Evolutionary conservation across 2,888 invertebrate species (phyloP), one percentile per base, ranked within the genome.

Genomic region (Ormia ochracea): DNA sequence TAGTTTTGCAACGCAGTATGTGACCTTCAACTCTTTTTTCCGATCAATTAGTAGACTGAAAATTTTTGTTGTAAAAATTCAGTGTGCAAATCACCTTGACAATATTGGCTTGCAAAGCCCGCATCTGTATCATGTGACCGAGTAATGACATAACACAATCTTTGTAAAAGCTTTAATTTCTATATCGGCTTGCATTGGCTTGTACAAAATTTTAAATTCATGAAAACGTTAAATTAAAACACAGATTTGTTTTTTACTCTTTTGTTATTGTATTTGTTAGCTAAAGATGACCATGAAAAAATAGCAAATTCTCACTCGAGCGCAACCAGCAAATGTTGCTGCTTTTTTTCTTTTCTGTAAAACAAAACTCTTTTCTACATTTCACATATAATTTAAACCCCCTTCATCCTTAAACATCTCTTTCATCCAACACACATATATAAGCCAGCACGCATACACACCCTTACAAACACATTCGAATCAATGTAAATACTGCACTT

Each of bases 261-360:
- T 38, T 54, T 54, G 31, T 68, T 61, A 36, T 19, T 36, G 38
- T 38, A 50, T 63, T 74, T 78, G 78, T 68, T 69, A 69, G 69
- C 61, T 58, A 61, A 76, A 80, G 76, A 72, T 80, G 80, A 80
- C 76, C 80, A 80, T 80, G 80, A 80, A 80, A 79, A 76, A 76
- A 80, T 76, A 76, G 72, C 80, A 76, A 80, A 80, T 76, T 80
- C 72, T 76, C 76, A 80, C 58, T 80, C 80, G 76, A 80, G 80
- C 80, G 76, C 66, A 80, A 56, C 79, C 70, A 80, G n/a, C 66
- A 72, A 75, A 79, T 76, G 61, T 26, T 65, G n/a, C n/a, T n/a
- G n/a, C 26, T 45, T 72, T 70, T 38, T 63, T 63, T 73, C 26
- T 54, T 65, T 63, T 54, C 41, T 50, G 23, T 66, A 36, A 72